phyloP scores from a whole-genome alignment of 2,888 invertebrate genomes.

The Eristalis tenax region DNA sequence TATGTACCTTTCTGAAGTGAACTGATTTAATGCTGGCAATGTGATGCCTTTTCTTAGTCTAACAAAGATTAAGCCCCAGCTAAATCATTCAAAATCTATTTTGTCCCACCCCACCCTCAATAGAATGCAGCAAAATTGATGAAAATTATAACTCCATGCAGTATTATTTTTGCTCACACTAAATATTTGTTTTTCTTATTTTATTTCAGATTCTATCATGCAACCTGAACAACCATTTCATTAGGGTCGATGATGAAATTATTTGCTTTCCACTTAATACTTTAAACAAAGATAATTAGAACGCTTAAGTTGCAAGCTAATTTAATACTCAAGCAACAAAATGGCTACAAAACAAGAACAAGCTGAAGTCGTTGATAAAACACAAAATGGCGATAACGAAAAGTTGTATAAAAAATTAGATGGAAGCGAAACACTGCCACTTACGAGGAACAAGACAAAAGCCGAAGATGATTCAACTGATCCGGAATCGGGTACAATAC shows the following conservation, averaged over 20 bases:
- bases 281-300: neutral
- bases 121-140: neutral
- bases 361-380: slow-evolving; percentile 40
- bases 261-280: neutral
- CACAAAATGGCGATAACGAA: slow-evolving; percentile 59
- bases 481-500: slow-evolving; percentile 54
- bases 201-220: slow-evolving; percentile 24
- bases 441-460: slow-evolving; percentile 79
- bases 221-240: neutral
- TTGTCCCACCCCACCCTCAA: too few relatives aligned
- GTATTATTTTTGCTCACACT: neutral
- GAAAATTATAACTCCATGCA: neutral
- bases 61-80: too few relatives aligned
- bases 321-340: neutral
- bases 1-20: too few relatives aligned
- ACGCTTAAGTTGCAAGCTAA: neutral
- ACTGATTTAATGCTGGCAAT: too few relatives aligned
- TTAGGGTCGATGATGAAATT: neutral
- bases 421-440: slow-evolving; percentile 79
- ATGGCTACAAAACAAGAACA: slow-evolving; percentile 57
- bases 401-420: slow-evolving; percentile 76
- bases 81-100: too few relatives aligned
- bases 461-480: slow-evolving; percentile 75
- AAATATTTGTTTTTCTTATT: neutral
- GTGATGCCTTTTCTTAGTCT: too few relatives aligned